A percentile compares a stretch with the other conserved stretches of the same genome.
These are phyloP conservation scores for Tylochromis polylepis DNA, from an alignment of 2,113 vertebrate species.

Conservation along the genomic window DNA sequence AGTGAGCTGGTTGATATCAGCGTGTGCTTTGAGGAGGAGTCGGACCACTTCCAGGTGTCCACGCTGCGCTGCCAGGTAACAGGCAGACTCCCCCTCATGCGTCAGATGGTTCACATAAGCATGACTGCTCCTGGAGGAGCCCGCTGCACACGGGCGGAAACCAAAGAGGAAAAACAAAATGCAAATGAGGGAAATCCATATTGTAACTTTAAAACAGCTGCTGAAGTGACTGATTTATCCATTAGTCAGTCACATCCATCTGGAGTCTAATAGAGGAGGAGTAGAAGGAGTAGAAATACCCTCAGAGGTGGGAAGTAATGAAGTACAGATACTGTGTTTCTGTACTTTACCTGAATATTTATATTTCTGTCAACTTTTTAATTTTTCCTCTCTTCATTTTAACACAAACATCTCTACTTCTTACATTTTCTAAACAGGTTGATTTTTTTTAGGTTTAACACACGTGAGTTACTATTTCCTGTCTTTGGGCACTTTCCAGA, in stretches of 20 bases:
- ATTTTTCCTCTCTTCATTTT: fast-evolving
- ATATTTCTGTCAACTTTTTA: background rate
- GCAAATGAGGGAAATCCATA: background rate
- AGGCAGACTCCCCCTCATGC: constrained; percentile 79
- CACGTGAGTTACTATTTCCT: background rate
- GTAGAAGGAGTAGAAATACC: background rate
- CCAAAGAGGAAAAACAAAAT: background rate
- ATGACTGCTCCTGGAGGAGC: constrained; percentile 18
- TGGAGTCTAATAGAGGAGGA: background rate
- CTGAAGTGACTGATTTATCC: background rate
- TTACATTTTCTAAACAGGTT: background rate
- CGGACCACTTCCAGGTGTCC: constrained; percentile 73
- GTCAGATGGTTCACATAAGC: constrained; percentile 79
- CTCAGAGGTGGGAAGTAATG: background rate
- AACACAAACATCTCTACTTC: background rate
- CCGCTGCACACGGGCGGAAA: constrained; percentile 36
- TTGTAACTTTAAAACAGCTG: background rate
- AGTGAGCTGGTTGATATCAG: constrained; percentile 78
- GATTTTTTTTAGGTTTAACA: background rate
- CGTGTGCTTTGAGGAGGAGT: constrained; percentile 77
- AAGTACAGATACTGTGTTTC: background rate
- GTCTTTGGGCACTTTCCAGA: background rate
- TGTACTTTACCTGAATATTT: background rate
- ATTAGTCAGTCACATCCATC: background rate
- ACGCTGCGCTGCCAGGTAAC: constrained; percentile 80